phyloP scores from a whole-genome alignment of 2,888 invertebrate genomes.

The Thymelicus lineola region DNA sequence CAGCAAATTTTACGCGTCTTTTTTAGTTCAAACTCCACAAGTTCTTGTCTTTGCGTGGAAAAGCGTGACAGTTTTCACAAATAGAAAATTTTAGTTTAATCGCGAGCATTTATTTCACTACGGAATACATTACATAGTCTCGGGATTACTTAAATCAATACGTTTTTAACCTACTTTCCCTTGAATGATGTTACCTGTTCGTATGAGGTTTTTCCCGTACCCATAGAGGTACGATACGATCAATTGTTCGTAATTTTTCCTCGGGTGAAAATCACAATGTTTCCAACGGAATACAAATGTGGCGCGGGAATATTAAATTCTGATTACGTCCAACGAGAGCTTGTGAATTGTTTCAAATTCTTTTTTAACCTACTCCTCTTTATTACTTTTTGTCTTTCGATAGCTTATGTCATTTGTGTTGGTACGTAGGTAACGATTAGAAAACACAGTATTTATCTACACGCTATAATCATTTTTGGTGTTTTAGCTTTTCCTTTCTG shows the following conservation, averaged over 20 bases:
- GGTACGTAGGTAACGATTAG: background rate
- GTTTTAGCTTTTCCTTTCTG: background rate
- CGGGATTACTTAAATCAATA: too few species aligned
- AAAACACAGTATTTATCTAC: too few species aligned
- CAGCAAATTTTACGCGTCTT: too few species aligned
- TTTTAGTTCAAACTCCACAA: too few species aligned
- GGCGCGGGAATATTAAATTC: constrained; percentile 50
- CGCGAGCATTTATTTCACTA: too few species aligned
- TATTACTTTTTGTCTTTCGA: constrained; percentile 14
- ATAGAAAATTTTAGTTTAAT: too few species aligned
- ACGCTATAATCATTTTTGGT: background rate
- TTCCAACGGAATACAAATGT: constrained; percentile 51
- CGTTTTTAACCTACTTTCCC: too few species aligned
- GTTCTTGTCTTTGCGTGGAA: too few species aligned
- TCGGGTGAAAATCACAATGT: constrained; percentile 31
- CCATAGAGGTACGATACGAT: constrained; percentile 14
- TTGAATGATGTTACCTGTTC: background rate
- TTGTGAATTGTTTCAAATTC: constrained; percentile 51
- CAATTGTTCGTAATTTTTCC: constrained; percentile 28
- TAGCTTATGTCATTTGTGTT: background rate
- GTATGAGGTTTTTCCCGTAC: background rate
- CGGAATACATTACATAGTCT: too few species aligned
- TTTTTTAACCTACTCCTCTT: constrained; percentile 45
- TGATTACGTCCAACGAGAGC: constrained; percentile 47
- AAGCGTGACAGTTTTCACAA: too few species aligned